Evolutionary conservation across 2,113 vertebrate species (phyloP).

Genomic region (Urocitellus parryii): DNA sequence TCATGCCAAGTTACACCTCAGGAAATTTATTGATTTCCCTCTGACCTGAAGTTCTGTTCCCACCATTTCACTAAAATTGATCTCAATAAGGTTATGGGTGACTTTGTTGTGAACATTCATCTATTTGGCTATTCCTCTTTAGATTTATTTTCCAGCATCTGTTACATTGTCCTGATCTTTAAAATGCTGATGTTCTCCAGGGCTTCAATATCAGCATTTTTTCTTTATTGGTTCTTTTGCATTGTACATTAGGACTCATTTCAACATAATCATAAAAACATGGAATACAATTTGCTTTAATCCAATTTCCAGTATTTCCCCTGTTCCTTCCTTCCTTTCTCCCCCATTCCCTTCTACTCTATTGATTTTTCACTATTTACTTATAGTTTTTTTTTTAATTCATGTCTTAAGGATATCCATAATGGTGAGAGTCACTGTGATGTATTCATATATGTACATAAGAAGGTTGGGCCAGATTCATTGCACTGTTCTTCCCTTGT

Average conservation of each 20-base stretch:
- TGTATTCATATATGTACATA: too few relatives aligned
- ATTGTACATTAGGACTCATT: too few relatives aligned
- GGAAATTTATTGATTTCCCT: background rate
- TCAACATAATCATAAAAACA: too few relatives aligned
- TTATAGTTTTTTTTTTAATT: too few relatives aligned
- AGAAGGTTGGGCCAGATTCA: too few relatives aligned
- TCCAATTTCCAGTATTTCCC: too few relatives aligned
- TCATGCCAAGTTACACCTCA: background rate
- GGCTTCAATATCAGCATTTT: background rate
- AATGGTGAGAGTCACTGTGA: background rate
- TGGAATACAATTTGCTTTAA: too few relatives aligned
- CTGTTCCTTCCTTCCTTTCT: too few relatives aligned
- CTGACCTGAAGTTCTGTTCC: background rate
- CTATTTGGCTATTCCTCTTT: background rate
- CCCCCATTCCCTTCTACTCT: too few relatives aligned
- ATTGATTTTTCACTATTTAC: too few relatives aligned
- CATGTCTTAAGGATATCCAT: background rate
- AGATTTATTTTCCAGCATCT: background rate
- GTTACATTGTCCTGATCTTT: background rate
- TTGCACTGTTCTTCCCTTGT: too few relatives aligned
- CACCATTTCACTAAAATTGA: background rate
- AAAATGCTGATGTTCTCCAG: background rate
- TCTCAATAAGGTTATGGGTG: background rate
- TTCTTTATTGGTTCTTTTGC: background rate
- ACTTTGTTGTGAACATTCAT: background rate